Conservation (phyloP, 2,113 vertebrate genomes). For the Phainopepla nitens region DNA sequence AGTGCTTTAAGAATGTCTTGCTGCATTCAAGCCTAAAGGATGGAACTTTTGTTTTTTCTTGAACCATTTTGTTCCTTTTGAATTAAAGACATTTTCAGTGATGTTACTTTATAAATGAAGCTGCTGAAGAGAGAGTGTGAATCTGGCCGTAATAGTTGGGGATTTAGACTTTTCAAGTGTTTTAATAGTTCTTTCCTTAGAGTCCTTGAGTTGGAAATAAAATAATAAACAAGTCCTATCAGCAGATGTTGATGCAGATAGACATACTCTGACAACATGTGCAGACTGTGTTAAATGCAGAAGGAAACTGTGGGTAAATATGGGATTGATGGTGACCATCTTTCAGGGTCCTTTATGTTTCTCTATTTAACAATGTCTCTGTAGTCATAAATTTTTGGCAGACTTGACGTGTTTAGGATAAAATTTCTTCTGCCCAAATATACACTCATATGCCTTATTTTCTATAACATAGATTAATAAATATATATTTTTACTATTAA, state of each 20-base stretch:
- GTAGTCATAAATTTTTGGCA: neutral
- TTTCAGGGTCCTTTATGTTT: neutral
- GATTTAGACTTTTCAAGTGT: neutral
- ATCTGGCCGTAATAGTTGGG: neutral
- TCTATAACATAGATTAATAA: neutral
- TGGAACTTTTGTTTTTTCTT: constrained; percentile 35
- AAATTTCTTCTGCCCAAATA: neutral
- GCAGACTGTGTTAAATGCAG: neutral
- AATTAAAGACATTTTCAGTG: constrained; percentile 10
- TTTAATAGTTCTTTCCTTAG: neutral
- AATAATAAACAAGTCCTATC: neutral
- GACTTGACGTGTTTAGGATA: neutral
- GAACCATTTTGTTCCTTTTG: neutral
- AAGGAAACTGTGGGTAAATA: neutral
- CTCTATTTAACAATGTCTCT: neutral
- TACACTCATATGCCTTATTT: neutral
- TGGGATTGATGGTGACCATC: neutral
- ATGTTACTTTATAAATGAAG: neutral
- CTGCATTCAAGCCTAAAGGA: neutral
- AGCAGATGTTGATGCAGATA: neutral
- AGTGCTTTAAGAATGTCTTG: neutral
- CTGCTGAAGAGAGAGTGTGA: neutral
- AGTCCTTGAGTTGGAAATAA: neutral
- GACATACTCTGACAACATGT: neutral
- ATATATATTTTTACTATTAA: neutral